Conservation (phyloP, 2,797 vertebrate genomes). For the Onychomys torridus region DNA sequence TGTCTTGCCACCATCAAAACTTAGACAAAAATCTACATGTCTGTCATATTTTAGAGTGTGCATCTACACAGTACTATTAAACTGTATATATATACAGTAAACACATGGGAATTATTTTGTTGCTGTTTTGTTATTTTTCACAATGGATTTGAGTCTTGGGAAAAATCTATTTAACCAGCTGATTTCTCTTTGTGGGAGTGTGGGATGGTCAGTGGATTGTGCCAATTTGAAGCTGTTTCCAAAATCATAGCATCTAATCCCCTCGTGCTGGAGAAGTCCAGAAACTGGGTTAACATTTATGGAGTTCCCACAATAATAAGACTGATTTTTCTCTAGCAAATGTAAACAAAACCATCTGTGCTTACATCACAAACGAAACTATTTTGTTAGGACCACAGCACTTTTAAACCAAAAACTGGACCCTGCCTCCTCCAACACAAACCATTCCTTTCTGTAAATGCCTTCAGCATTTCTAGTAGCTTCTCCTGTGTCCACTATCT, state of each 20-base stretch:
- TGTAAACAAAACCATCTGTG: not conserved
- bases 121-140: not conserved
- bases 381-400: not conserved
- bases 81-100: not conserved
- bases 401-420: constrained; percentile 1
- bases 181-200: not conserved
- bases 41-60: not conserved
- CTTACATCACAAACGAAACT: constrained; percentile 1
- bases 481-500: not conserved
- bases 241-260: constrained; percentile 18
- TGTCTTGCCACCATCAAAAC: not conserved
- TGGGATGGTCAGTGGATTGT: not conserved
- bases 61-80: not conserved
- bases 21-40: not conserved
- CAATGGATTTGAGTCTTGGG: constrained; percentile 10
- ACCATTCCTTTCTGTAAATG: not conserved
- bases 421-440: not conserved
- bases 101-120: constrained; percentile 3
- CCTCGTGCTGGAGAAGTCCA: not conserved
- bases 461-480: not conserved
- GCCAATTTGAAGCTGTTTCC: constrained; percentile 25
- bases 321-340: constrained; percentile 42
- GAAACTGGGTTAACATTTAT: constrained; percentile 44
- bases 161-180: constrained; percentile 28
- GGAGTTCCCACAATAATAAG: constrained; percentile 46